Evolutionary conservation across 2,797 vertebrate species (phyloP).

Genomic region (Coranthus polyacanthus): DNA sequence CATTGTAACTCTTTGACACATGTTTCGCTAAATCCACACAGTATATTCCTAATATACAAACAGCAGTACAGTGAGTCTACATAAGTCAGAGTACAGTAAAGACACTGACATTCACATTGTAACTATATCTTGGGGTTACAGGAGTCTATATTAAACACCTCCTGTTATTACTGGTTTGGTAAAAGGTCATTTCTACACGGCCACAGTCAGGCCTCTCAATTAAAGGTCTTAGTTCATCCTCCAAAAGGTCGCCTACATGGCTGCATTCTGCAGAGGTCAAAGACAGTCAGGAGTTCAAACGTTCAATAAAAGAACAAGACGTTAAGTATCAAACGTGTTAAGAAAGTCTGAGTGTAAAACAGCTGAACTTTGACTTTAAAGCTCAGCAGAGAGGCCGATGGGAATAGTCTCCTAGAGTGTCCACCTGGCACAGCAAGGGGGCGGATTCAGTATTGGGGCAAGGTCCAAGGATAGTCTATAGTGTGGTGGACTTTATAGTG

Average conservation of each 20-base stretch:
- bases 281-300: conserved; percentile 46
- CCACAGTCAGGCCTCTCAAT: conserved; percentile 31
- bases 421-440: conserved; percentile 2
- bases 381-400: not conserved
- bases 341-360: conserved; percentile 8
- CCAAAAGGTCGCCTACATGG: conserved; percentile 74
- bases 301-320: conserved; percentile 13
- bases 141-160: conserved; percentile 82
- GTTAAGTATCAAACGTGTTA: conserved; percentile 21
- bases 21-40: not conserved
- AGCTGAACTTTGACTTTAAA: conserved; percentile 53
- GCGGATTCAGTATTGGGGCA: conserved; percentile 41
- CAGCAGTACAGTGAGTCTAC: conserved; percentile 5
- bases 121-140: conserved; percentile 78
- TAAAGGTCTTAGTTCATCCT: conserved; percentile 84
- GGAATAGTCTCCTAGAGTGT: conserved; percentile 14
- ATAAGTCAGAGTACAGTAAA: conserved; percentile 45
- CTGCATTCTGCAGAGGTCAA: conserved; percentile 77
- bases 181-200: conserved; percentile 81
- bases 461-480: conserved; percentile 55
- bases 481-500: not conserved
- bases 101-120: conserved; percentile 78
- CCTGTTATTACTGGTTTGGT: conserved; percentile 60
- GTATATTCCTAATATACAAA: conserved; percentile 8
- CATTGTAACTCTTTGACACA: too few relatives aligned